Evolutionary conservation across 2,113 vertebrate species (phyloP).

Genomic region (Gymnobelideus leadbeateri): DNA sequence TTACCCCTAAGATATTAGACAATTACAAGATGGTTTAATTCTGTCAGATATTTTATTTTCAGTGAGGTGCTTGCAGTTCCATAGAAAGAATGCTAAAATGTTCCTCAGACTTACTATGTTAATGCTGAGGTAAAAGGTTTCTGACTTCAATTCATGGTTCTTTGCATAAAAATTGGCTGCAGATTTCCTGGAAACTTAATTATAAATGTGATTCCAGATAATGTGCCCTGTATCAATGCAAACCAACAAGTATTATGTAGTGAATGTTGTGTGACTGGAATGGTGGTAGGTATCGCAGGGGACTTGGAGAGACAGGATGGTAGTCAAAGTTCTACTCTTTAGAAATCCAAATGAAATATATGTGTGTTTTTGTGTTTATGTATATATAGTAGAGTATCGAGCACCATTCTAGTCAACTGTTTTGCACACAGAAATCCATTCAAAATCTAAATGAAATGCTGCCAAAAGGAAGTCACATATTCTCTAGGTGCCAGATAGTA

Average conservation of each 20-base stretch:
- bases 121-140: background rate
- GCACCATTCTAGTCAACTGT: background rate
- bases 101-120: background rate
- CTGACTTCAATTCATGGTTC: background rate
- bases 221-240: background rate
- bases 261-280: background rate
- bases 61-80: background rate
- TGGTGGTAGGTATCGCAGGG: background rate
- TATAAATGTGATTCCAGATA: background rate
- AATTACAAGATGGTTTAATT: background rate
- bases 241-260: background rate
- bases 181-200: background rate
- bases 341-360: background rate
- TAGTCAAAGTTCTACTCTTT: background rate
- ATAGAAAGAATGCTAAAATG: background rate
- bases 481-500: background rate
- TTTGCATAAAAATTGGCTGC: background rate
- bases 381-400: background rate
- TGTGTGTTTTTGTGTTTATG: background rate
- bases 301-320: background rate
- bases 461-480: background rate
- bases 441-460: constrained; percentile 12
- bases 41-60: background rate
- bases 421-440: background rate
- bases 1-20: background rate